Evolutionary conservation across 2,113 vertebrate species (phyloP).

Genomic region (Heterochromis multidens): DNA sequence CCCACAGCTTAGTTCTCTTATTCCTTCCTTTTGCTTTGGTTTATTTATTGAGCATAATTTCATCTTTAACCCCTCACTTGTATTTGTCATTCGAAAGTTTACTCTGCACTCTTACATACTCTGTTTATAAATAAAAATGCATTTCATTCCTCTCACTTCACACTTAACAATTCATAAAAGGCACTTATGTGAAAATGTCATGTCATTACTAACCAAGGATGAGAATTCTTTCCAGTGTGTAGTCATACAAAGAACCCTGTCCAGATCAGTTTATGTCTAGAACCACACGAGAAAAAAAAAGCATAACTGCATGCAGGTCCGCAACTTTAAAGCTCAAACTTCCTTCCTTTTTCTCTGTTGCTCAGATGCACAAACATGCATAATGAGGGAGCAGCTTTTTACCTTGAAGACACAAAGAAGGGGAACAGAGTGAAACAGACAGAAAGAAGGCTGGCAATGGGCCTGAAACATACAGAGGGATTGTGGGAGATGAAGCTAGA

Average conservation of each 20-base stretch:
- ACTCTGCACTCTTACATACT: not conserved
- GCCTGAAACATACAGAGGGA: constrained; percentile 13
- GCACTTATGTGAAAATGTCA: not conserved
- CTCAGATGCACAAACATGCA: not conserved
- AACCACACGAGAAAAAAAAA: not conserved
- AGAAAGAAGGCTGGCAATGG: not conserved
- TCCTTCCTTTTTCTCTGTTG: not conserved
- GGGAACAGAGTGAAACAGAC: not conserved
- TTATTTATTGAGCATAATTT: not conserved
- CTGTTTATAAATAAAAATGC: not conserved
- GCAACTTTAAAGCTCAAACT: constrained; percentile 23
- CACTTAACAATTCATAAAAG: not conserved
- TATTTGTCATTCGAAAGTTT: not conserved
- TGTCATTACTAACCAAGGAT: not conserved
- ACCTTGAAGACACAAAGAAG: constrained; percentile 47
- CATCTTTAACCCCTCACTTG: not conserved
- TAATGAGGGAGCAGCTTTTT: constrained; percentile 40
- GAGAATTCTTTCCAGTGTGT: not conserved
- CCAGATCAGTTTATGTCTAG: not conserved
- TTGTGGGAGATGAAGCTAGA: constrained; percentile 24
- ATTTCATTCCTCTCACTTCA: not conserved
- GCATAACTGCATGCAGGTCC: constrained; percentile 20
- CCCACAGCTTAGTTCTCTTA: not conserved
- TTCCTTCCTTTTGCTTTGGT: not conserved
- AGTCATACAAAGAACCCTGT: not conserved